Conservation (phyloP, 2,113 vertebrate genomes). For the Clarias gariepinus region DNA sequence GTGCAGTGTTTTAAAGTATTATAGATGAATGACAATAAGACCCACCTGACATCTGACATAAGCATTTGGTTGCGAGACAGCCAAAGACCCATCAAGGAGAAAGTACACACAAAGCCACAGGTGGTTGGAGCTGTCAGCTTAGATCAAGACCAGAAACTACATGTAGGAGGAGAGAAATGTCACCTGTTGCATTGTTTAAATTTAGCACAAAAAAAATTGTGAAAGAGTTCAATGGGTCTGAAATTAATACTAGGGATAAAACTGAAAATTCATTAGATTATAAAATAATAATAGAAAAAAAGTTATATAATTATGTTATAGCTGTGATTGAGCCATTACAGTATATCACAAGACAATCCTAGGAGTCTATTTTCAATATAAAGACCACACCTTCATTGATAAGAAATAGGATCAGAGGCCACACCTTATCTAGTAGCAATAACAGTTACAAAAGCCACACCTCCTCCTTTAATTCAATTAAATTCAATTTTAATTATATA, state of each 20-base stretch:
- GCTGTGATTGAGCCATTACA: too few relatives aligned
- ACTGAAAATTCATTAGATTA: background rate
- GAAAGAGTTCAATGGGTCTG: background rate
- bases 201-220: background rate
- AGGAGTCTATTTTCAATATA: background rate
- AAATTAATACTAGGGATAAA: background rate
- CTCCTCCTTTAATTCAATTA: too few relatives aligned
- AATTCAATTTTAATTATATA: too few relatives aligned
- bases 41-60: background rate
- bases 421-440: background rate
- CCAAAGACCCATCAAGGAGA: background rate
- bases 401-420: too few relatives aligned
- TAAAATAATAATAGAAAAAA: background rate
- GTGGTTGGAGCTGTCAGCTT: slow-evolving; percentile 37
- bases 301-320: too few relatives aligned
- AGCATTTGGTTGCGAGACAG: background rate
- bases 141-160: slow-evolving; percentile 6
- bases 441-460: too few relatives aligned
- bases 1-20: background rate
- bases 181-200: background rate
- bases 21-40: background rate
- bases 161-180: background rate
- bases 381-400: too few relatives aligned
- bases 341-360: too few relatives aligned
- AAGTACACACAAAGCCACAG: slow-evolving; percentile 42